A percentile compares a stretch with the other conserved stretches of the same genome.
Evolutionary conservation across 2,888 invertebrate genomes (phyloP).

Genomic region (Gari tellinella): DNA sequence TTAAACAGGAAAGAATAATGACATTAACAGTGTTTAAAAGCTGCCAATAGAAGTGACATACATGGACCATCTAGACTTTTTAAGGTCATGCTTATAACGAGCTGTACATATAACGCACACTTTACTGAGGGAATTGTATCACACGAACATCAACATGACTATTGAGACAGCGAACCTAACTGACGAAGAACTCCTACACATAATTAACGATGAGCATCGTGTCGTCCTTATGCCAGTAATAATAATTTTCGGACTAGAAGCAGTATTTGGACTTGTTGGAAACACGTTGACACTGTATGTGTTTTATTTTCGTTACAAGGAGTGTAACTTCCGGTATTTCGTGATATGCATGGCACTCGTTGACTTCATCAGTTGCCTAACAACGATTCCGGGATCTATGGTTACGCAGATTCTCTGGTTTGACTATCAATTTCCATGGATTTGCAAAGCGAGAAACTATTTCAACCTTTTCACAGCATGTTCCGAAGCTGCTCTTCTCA

Average conservation of each 20-base stretch:
- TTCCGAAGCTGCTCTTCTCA: conserved; percentile 22
- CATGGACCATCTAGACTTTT: too few species aligned
- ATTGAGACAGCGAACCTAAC: too few species aligned
- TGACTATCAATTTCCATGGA: conserved; percentile 1
- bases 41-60: too few species aligned
- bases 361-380: conserved; percentile 25
- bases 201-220: conserved; percentile 3
- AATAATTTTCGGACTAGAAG: conserved; percentile 13
- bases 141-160: too few species aligned
- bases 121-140: too few species aligned
- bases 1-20: too few species aligned
- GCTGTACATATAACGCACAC: too few species aligned
- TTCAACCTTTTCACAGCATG: conserved; percentile 37
- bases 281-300: conserved; percentile 28
- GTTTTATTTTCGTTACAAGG: conserved; percentile 21
- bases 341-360: conserved; percentile 34
- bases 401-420: conserved; percentile 39
- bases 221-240: conserved; percentile 13
- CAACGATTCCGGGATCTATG: conserved; percentile 35
- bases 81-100: too few species aligned
- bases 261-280: conserved; percentile 29
- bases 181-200: background rate
- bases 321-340: conserved; percentile 38
- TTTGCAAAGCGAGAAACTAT: conserved; percentile 35
- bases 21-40: too few species aligned